Conservation (phyloP, 2,888 invertebrate genomes). For the Scaptomyza tumidula region DNA sequence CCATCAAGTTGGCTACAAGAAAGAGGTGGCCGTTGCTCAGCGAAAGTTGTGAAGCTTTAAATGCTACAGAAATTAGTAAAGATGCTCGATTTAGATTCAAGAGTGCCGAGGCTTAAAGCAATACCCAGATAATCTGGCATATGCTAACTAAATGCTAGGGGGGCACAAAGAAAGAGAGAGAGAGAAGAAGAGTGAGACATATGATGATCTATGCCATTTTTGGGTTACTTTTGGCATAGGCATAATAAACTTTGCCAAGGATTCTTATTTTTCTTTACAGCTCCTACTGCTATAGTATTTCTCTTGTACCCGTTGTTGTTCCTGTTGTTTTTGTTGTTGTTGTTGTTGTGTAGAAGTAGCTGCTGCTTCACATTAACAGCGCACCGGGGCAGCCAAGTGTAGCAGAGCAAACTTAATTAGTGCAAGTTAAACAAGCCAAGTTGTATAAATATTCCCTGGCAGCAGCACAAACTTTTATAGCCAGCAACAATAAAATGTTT, state of each 20-base stretch:
- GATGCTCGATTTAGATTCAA: constrained; percentile 19
- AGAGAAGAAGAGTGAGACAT: not conserved
- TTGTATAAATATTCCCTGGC: constrained; percentile 73
- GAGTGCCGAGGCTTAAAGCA: constrained; percentile 17
- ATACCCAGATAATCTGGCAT: constrained; percentile 20
- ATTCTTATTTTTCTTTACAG: constrained; percentile 10
- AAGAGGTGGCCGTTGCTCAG: constrained; percentile 57
- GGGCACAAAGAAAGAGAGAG: not conserved
- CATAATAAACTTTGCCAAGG: constrained; percentile 58
- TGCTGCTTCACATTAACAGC: constrained; percentile 50
- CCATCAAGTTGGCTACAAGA: constrained; percentile 60
- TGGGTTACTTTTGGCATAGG: constrained; percentile 47
- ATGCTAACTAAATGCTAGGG: not conserved
- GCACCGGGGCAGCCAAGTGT: constrained; percentile 67
- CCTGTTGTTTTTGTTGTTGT: constrained; percentile 1
- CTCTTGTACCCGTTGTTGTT: constrained; percentile 30
- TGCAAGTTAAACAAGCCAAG: constrained; percentile 76
- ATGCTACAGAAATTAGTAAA: constrained; percentile 36
- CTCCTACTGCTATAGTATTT: constrained; percentile 11
- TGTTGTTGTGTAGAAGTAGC: constrained; percentile 32
- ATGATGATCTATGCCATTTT: constrained; percentile 54
- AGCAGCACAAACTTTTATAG: constrained; percentile 66
- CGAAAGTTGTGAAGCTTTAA: constrained; percentile 43
- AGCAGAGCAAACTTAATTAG: constrained; percentile 73
- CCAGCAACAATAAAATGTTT: constrained; percentile 71